Evolutionary conservation across 2,113 vertebrate genomes (phyloP).

Genomic region (Tetraodon nigroviridis): DNA sequence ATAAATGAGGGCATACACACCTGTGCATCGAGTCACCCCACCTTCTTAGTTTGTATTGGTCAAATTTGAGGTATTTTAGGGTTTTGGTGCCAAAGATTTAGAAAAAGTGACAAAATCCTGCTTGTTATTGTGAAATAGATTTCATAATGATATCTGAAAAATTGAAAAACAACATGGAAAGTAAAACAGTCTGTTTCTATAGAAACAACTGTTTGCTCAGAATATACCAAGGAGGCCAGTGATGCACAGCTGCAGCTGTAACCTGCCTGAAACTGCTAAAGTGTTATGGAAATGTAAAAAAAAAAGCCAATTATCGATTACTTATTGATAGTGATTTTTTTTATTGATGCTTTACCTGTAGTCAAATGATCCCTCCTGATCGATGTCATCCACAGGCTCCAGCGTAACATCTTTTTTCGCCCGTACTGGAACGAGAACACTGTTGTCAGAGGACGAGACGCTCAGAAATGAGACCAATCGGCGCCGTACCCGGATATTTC

Average conservation of each 20-base stretch:
- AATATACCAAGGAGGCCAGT: background rate
- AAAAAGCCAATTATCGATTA: background rate
- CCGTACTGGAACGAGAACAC: conserved; percentile 76
- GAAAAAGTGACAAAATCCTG: background rate
- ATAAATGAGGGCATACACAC: conserved; percentile 11
- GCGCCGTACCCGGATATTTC: conserved; percentile 86
- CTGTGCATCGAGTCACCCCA: conserved; percentile 14
- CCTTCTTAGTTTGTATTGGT: background rate
- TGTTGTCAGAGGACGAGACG: background rate
- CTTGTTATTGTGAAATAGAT: too few relatives aligned
- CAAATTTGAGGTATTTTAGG: too few relatives aligned
- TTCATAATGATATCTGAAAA: too few relatives aligned
- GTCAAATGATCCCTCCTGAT: conserved; percentile 92
- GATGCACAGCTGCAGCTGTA: background rate
- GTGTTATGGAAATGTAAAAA: background rate
- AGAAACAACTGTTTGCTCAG: too few relatives aligned
- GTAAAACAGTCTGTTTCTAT: too few relatives aligned
- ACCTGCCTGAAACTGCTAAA: background rate
- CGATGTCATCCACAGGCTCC: conserved; percentile 85
- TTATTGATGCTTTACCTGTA: conserved; percentile 80
- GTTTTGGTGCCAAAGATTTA: background rate
- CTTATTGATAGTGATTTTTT: background rate
- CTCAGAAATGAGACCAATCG: background rate
- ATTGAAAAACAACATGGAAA: too few relatives aligned
- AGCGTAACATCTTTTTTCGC: conserved; percentile 90